Evolutionary conservation across 2,888 invertebrate species (phyloP).

Genomic region (Nymphalis polychloros): DNA sequence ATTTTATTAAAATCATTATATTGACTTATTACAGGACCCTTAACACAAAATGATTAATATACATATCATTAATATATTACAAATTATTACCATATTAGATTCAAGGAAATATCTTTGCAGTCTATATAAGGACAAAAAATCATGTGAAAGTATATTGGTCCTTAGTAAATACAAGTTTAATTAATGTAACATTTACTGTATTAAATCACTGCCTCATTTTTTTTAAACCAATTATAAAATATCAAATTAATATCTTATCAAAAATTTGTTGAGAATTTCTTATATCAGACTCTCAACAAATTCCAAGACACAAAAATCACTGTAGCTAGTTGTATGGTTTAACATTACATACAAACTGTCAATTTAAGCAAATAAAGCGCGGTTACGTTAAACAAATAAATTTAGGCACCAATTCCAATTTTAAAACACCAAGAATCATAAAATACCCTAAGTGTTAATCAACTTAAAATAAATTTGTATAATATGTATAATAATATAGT

Average conservation of each 20-base stretch:
- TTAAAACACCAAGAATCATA: slow-evolving; percentile 31
- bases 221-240: slow-evolving; percentile 42
- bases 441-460: slow-evolving; percentile 44
- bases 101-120: slow-evolving; percentile 26
- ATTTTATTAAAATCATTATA: slow-evolving; percentile 64
- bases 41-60: slow-evolving; percentile 78
- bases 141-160: slow-evolving; percentile 62
- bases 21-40: slow-evolving; percentile 75
- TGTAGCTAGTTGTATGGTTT: neutral
- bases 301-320: slow-evolving; percentile 7
- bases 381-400: slow-evolving; percentile 27
- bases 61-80: slow-evolving; percentile 74
- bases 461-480: slow-evolving; percentile 53
- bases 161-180: slow-evolving; percentile 57
- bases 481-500: slow-evolving; percentile 48
- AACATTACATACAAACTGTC: slow-evolving; percentile 13
- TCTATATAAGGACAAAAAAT: slow-evolving; percentile 13
- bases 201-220: slow-evolving; percentile 12
- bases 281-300: neutral
- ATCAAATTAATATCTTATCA: slow-evolving; percentile 58
- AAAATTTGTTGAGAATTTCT: slow-evolving; percentile 39
- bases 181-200: neutral
- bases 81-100: slow-evolving; percentile 49
- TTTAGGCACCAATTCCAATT: slow-evolving; percentile 38
- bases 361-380: slow-evolving; percentile 30